Conservation (phyloP, 2,797 vertebrate species). For the Takifugu rubripes region DNA sequence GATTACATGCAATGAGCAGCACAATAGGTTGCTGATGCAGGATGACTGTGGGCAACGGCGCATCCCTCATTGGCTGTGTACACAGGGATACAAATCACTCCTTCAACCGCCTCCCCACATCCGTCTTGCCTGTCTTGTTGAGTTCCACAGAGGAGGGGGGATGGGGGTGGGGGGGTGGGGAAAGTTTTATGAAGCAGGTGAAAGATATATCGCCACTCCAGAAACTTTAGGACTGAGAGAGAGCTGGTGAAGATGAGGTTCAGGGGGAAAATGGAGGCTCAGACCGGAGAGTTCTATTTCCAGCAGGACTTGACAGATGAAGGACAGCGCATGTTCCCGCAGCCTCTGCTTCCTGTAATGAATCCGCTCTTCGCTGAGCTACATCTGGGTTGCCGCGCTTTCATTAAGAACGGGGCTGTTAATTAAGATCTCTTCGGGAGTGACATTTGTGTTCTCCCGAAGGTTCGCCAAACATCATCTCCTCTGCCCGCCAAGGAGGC, state of each 20-base stretch:
- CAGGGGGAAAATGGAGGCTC: neutral
- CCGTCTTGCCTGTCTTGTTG: constrained; percentile 41
- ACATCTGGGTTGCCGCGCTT: constrained; percentile 18
- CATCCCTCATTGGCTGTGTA: constrained; percentile 38
- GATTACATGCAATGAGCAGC: constrained; percentile 37
- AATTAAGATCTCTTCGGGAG: constrained; percentile 61
- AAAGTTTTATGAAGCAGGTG: constrained; percentile 22
- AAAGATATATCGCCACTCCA: constrained; percentile 28
- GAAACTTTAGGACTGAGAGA: constrained; percentile 7
- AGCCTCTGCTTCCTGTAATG: constrained; percentile 30
- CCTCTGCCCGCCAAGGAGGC: constrained; percentile 13
- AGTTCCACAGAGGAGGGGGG: constrained; percentile 33
- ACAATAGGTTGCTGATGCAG: constrained; percentile 40
- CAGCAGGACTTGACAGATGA: constrained; percentile 27
- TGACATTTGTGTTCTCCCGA: constrained; percentile 51
- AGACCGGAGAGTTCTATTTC: constrained; percentile 4
- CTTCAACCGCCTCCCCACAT: constrained; percentile 30
- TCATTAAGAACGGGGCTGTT: constrained; percentile 55
- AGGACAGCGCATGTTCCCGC: constrained; percentile 22
- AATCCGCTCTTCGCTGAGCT: constrained; percentile 35
- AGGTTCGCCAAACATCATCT: constrained; percentile 21
- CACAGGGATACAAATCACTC: constrained; percentile 40
- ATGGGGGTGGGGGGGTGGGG: neutral
- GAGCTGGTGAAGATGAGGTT: constrained; percentile 6
- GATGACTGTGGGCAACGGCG: constrained; percentile 22